These are phyloP conservation scores for Promerops cafer DNA, from an alignment of 2,113 vertebrate species.

Conservation along the genomic window DNA sequence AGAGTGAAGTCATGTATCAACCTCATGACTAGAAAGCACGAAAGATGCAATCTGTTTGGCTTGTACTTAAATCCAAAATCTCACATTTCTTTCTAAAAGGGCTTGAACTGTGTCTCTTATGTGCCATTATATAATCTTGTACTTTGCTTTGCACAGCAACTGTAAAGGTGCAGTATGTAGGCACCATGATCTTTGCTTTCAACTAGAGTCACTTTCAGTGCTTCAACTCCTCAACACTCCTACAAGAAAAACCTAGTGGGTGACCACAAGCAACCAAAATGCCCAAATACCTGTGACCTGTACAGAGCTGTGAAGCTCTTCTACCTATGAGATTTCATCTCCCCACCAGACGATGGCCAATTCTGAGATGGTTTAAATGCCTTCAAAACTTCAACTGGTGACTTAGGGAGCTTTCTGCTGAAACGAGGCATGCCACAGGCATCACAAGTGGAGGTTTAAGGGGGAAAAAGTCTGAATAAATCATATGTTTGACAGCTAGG, in stretches of 20 bases:
- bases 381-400: neutral
- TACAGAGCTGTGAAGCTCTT: neutral
- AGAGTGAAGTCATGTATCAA: neutral
- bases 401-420: neutral
- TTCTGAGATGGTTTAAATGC: neutral
- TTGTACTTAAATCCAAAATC: neutral
- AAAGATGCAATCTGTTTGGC: neutral
- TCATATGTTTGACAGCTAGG: neutral
- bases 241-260: neutral
- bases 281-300: neutral
- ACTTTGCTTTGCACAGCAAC: neutral
- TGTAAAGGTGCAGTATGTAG: neutral
- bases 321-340: neutral
- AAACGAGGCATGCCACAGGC: accelerated
- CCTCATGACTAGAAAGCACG: neutral
- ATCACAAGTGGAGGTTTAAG: accelerated
- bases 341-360: neutral
- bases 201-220: neutral
- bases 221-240: neutral
- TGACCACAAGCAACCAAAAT: neutral
- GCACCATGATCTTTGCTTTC: neutral
- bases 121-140: neutral
- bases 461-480: neutral
- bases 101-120: neutral
- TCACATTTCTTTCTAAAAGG: neutral